These are phyloP conservation scores for Lordiphosa clarofinis DNA, from an alignment of 1,140 invertebrate species.

Conservation along the genomic window DNA sequence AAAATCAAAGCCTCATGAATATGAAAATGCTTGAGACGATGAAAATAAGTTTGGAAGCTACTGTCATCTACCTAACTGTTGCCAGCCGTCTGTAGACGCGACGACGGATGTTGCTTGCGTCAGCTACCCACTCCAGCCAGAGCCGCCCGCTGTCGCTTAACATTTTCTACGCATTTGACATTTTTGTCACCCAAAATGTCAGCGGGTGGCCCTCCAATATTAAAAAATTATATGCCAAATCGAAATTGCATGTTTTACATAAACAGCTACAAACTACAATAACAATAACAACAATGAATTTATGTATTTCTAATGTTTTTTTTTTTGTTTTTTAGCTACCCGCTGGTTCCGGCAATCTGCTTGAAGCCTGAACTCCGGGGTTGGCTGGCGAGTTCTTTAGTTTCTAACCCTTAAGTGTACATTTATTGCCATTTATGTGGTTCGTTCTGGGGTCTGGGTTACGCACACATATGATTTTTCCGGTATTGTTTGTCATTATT, in stretches of 20 bases:
- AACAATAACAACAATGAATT: slow-evolving; percentile 37
- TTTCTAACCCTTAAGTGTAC: slow-evolving; percentile 70
- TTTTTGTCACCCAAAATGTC: slow-evolving; percentile 71
- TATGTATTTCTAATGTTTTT: slow-evolving; percentile 58
- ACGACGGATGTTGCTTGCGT: slow-evolving; percentile 29
- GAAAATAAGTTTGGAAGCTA: slow-evolving; percentile 2
- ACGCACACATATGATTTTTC: slow-evolving; percentile 48
- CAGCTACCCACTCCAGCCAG: slow-evolving; percentile 30
- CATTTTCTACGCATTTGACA: slow-evolving; percentile 64
- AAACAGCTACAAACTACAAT: slow-evolving; percentile 44
- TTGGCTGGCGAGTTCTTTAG: slow-evolving; percentile 8
- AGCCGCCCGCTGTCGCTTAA: slow-evolving; percentile 14
- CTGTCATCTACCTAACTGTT: background rate
- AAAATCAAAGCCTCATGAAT: slow-evolving; percentile 64
- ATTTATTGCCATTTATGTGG: slow-evolving; percentile 74
- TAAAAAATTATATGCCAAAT: slow-evolving; percentile 78
- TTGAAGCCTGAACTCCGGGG: slow-evolving; percentile 28
- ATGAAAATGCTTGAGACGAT: slow-evolving; percentile 62
- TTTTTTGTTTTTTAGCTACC: slow-evolving; percentile 44
- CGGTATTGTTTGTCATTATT: slow-evolving; percentile 32
- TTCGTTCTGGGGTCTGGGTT: slow-evolving; percentile 54
- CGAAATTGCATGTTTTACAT: slow-evolving; percentile 75
- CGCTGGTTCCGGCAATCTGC: slow-evolving; percentile 59
- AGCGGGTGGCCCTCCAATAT: slow-evolving; percentile 55
- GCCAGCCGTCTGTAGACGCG: too few species aligned